Base-by-base conservation (phyloP, 2,888 invertebrate genomes). In the Idaea dimidiata region DNA sequence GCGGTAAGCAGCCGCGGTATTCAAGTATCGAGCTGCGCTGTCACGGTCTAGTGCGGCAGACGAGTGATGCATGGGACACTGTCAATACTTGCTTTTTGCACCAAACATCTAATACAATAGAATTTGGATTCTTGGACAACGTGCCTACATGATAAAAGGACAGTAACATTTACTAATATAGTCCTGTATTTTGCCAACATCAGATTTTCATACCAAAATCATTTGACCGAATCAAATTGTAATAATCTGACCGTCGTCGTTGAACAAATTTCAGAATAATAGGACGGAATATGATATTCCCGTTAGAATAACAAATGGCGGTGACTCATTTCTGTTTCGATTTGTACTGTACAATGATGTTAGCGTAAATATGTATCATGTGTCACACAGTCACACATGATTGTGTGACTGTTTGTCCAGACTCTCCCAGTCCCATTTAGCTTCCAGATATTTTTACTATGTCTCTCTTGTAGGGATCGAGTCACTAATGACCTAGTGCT, bases 311-410 rank as follows among this genome's bases (percentile, higher is more conserved):
- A 59, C 57, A 59, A 53, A 60, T 61, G 59, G 59, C 63, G 74
- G 71, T 74, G 75, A 78, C 71, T 79, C 80, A 78, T 68, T 72
- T 72, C 73, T 76, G 75, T 78, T 77, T 77, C 76, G 77, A 77
- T 81, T 76, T 68, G 69, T 43, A 43, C 63, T 67, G 67, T 62
- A 62, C 64, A 67, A 64, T 61, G 67, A 66, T 63, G 66, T 68
- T 70, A 73, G 66, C 72, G 62, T 66, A 66, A 63, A 57, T n/a
- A n/a, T 59, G 63, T 67, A 55, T 62, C 58, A 17, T 59, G 56
- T n/a, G n/a, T n/a, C n/a, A n/a, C n/a, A n/a, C n/a, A n/a, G n/a
- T n/a, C n/a, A n/a, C n/a, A n/a, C n/a, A n/a, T n/a, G n/a, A n/a
- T n/a, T n/a, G n/a, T 71, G 66, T 69, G 69, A 66, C 65, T 65